A percentile compares a stretch with the other conserved stretches of the same genome.
Evolutionary conservation across 2,113 vertebrate species (phyloP).

Genomic region (Sceloporus undulatus): DNA sequence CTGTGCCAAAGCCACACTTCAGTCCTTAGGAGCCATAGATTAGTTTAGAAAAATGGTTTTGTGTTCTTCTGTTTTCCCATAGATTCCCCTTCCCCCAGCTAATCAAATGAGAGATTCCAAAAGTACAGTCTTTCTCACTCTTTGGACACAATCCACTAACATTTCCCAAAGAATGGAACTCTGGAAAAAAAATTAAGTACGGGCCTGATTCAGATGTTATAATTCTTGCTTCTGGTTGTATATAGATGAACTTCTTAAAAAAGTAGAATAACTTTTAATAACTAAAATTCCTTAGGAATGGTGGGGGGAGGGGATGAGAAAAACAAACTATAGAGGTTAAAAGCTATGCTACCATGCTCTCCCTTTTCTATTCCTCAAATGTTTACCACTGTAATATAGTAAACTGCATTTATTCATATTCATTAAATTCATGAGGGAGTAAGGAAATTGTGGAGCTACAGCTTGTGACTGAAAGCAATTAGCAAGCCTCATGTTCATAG

Average conservation of each 20-base stretch:
- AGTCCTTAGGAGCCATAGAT: no score
- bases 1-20: no score
- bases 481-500: conserved; percentile 1
- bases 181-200: not conserved
- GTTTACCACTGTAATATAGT: not conserved
- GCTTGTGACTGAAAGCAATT: conserved; percentile 10
- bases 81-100: no score
- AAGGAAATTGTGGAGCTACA: not conserved
- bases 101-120: no score
- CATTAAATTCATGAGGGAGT: not conserved
- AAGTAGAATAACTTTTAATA: no score
- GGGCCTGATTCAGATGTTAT: not conserved
- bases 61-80: no score
- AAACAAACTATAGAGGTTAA: not conserved
- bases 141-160: not conserved
- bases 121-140: no score
- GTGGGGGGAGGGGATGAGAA: not conserved
- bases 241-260: not conserved
- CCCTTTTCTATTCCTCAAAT: not conserved
- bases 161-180: not conserved
- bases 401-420: not conserved
- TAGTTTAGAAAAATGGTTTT: no score
- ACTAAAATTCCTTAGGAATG: not conserved
- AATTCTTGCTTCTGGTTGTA: not conserved
- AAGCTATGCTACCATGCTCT: not conserved